Conservation (phyloP, 2,113 vertebrate species). For the sheep (Ovis aries) region ARS-UI_Ramb_v3.0 NC_056055.1:146721501-146722000, state of each 20-base stretch:
- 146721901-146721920: background rate
- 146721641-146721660: rapidly evolving
- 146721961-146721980: background rate
- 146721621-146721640: background rate
- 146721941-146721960: background rate
- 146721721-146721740: background rate
- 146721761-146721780: background rate
- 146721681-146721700: background rate
- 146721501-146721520: background rate
- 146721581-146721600: background rate
- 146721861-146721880: background rate
- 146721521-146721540: background rate
- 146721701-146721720: background rate
- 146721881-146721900: background rate
- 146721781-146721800: too few relatives aligned
- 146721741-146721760: background rate
- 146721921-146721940: background rate
- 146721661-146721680: background rate
- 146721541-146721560: background rate
- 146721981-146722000: conserved; percentile 42
- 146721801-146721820: background rate
- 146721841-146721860: background rate
- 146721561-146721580: background rate
- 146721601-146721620: background rate
- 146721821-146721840: background rate